Percentiles rank a stretch among this genome's conserved stretches.
Conservation (phyloP, 2,113 vertebrate species). For the Salvator merianae region DNA sequence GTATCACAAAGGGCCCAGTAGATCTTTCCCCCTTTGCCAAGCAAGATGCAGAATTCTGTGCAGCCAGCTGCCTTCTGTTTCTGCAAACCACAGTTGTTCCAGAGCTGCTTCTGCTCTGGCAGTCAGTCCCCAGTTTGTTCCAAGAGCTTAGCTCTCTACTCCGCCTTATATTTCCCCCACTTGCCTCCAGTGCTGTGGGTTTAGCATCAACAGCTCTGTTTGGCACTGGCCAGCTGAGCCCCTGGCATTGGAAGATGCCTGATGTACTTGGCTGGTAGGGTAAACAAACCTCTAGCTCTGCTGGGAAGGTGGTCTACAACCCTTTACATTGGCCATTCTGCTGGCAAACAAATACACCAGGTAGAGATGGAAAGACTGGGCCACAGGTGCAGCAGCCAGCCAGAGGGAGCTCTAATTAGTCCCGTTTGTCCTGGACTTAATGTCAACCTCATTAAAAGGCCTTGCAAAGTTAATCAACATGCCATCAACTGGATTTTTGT, state of each 20-base stretch:
- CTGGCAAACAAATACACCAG: constrained; percentile 18
- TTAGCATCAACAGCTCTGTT: constrained; percentile 70
- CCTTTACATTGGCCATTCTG: not conserved
- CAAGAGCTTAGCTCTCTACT: not conserved
- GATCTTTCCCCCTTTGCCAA: not conserved
- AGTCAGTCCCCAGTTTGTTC: not conserved
- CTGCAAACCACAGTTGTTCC: not conserved
- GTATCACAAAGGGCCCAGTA: not conserved
- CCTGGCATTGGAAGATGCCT: constrained; percentile 66
- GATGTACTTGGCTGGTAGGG: constrained; percentile 57
- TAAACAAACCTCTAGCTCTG: constrained; percentile 57
- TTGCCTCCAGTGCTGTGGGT: constrained; percentile 59
- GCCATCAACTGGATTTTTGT: constrained; percentile 67
- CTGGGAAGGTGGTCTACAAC: not conserved
- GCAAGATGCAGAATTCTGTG: too few relatives aligned
- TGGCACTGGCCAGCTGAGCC: constrained; percentile 63
- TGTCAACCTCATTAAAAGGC: constrained; percentile 70
- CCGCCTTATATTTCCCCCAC: constrained; percentile 56
- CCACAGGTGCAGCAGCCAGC: constrained; percentile 63
- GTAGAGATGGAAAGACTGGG: constrained; percentile 33
- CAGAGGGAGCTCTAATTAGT: constrained; percentile 64
- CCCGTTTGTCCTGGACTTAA: constrained; percentile 68
- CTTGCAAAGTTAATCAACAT: constrained; percentile 68
- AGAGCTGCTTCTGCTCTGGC: not conserved
- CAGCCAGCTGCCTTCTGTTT: too few relatives aligned